A percentile compares a stretch with the other conserved stretches of the same genome.
Conservation (phyloP, 2,113 vertebrate species). For the Neodontobutis hainanensis region DNA sequence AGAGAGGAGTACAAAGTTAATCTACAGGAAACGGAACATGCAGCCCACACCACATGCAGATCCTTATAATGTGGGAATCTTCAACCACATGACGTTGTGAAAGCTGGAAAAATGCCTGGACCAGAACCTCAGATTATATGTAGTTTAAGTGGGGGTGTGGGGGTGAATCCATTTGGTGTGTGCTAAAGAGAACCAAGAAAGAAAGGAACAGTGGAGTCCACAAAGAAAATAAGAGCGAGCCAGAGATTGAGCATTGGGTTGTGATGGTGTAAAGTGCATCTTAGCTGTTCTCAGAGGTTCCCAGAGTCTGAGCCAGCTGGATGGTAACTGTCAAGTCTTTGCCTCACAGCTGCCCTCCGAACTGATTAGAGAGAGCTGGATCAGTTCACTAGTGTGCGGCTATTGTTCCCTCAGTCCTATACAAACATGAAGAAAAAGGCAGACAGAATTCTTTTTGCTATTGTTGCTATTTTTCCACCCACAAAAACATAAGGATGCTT, state of each 20-base stretch:
- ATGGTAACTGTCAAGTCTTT: constrained; percentile 61
- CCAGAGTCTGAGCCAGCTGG: constrained; percentile 77
- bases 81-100: constrained; percentile 67
- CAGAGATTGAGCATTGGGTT: constrained; percentile 35
- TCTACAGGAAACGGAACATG: constrained; percentile 77
- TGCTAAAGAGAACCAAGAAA: constrained; percentile 37
- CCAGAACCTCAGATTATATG: constrained; percentile 62
- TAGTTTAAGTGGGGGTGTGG: constrained; percentile 61
- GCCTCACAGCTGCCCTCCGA: constrained; percentile 76
- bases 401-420: constrained; percentile 55
- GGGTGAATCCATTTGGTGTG: constrained; percentile 31
- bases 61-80: constrained; percentile 78
- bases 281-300: constrained; percentile 67
- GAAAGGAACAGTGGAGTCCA: constrained; percentile 10
- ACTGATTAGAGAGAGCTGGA: constrained; percentile 74
- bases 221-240: constrained; percentile 10
- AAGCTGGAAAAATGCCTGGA: constrained; percentile 65
- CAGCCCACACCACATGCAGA: constrained; percentile 70
- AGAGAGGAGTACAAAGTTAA: constrained; percentile 65
- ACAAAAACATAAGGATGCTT: not conserved
- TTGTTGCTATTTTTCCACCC: constrained; percentile 24
- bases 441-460: constrained; percentile 30
- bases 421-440: constrained; percentile 43
- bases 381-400: constrained; percentile 40
- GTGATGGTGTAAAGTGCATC: constrained; percentile 60